Evolutionary conservation across 2,888 invertebrate genomes (phyloP), one percentile per base, ranked within the genome.

Genomic region (Dolichopus griseipennis): DNA sequence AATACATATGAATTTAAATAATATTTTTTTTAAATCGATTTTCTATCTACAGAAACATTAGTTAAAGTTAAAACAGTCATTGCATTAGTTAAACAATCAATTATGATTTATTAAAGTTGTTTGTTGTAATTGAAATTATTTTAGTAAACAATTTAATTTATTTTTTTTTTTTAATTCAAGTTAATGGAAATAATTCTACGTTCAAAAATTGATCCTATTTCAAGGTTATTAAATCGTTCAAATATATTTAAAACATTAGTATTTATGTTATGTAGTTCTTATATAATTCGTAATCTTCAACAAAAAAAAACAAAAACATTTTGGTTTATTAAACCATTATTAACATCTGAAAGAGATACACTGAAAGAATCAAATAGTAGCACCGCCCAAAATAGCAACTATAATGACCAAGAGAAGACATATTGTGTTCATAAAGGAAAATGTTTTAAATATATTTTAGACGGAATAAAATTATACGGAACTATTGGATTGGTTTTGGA

Each of bases 261-360:
- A 18, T 79, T 79, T 67, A 79, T 79, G 79, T 65, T 66, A 22
- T 75, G 74, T 69, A 79, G 78, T 65, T 69, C 74, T 0, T 52
- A 76, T 20, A 74, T 78, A 12, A 64, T 79, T 64, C 72, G 76
- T 65, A 73, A 74, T 33, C 73, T 73, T 20, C 73, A 72, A 12
- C 66, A 64, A 0, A 64, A 70, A 21, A 69, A 70, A 12, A 68
- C 70, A 21, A 72, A 71, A 15, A 74, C 73, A 18, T 76, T 78
- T 67, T 79, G 79, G 79, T 72, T 78, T 21, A 65, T 78, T 7
- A 52, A 68, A 4, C 73, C 76, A 8, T 70, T 72, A 66, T 68
- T 70, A 41, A 43, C 65, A 63, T 27, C 7, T 63, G 27, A 20
- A 37, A 9, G 1, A n/a, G 37, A 34, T n/a, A 15, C 64, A 64